phyloP scores from a whole-genome alignment of 1,140 invertebrate genomes.

The Nautilus pompilius region DNA sequence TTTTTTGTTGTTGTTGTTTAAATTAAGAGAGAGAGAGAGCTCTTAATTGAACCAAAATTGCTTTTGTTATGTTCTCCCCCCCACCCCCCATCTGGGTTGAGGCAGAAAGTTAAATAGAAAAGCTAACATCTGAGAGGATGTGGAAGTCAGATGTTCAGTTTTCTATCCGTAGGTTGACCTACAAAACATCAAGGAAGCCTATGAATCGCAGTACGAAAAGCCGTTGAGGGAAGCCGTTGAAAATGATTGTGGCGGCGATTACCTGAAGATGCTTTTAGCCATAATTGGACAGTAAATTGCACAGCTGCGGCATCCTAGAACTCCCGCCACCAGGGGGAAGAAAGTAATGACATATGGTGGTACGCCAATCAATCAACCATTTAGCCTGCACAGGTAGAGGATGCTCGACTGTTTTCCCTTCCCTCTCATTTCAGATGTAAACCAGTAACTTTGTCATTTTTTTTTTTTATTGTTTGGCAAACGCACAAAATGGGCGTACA shows the following conservation, averaged over 20 bases:
- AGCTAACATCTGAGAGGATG: not conserved
- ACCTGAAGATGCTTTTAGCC: conserved; percentile 35
- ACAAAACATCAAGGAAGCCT: conserved; percentile 30
- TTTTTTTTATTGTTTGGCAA: too few relatives aligned
- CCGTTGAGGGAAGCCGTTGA: conserved; percentile 26
- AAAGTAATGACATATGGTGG: too few relatives aligned
- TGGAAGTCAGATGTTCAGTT: too few relatives aligned
- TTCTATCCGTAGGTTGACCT: conserved; percentile 33
- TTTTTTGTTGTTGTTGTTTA: not conserved
- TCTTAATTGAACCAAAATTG: not conserved
- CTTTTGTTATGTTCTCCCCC: not conserved
- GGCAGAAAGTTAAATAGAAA: not conserved
- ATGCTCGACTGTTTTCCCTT: too few relatives aligned
- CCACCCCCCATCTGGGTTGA: not conserved
- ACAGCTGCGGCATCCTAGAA: not conserved
- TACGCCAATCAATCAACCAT: too few relatives aligned
- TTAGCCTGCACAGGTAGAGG: too few relatives aligned
- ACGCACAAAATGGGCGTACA: too few relatives aligned
- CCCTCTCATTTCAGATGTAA: too few relatives aligned
- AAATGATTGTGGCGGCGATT: conserved; percentile 43
- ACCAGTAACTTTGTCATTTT: too few relatives aligned
- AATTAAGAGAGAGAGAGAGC: not conserved
- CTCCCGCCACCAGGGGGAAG: too few relatives aligned
- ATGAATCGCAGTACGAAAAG: conserved; percentile 28
- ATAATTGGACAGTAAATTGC: conserved; percentile 14